A percentile compares a stretch with the other conserved stretches of the same genome.
Conservation (phyloP, 2,888 invertebrate genomes). For the Timema podura region DNA sequence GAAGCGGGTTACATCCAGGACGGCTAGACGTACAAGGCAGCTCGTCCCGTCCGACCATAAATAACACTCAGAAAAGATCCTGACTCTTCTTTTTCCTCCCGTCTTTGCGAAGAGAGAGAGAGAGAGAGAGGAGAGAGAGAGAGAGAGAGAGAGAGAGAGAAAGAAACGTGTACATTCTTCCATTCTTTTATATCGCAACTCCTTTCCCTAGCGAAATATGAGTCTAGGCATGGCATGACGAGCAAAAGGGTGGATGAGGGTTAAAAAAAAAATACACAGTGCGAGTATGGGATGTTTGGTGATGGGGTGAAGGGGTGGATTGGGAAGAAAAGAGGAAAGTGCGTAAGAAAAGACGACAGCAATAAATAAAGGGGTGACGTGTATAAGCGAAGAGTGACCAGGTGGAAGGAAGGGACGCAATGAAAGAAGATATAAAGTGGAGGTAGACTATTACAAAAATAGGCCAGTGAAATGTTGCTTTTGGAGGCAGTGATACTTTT, state of each 20-base stretch:
- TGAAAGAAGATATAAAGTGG: too few species aligned
- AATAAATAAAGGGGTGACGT: conserved; percentile 30
- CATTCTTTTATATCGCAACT: conserved; percentile 31
- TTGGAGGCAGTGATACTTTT: too few species aligned
- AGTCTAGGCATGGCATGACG: too few species aligned
- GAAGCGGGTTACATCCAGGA: too few species aligned
- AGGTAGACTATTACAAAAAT: too few species aligned
- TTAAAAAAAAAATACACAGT: too few species aligned
- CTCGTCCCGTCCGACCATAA: not conserved
- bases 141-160: conserved; percentile 14
- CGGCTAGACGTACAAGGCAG: not conserved
- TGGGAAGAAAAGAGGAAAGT: conserved; percentile 24
- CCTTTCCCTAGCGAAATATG: conserved; percentile 41
- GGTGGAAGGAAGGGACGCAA: too few species aligned
- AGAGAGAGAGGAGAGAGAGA: not conserved
- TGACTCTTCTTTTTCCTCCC: too few species aligned
- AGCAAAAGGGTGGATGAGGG: too few species aligned
- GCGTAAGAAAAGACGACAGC: conserved; percentile 28
- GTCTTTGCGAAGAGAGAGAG: conserved; percentile 3
- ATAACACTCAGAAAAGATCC: conserved; percentile 10
- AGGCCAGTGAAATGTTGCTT: too few species aligned
- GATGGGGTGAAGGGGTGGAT: conserved; percentile 34
- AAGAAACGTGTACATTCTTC: conserved; percentile 24
- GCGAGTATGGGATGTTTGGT: conserved; percentile 14
- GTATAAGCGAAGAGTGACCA: conserved; percentile 23